These are phyloP conservation scores for Drosophila persimilis DNA, from an alignment of 1,140 invertebrate species.

Conservation along the genomic window DNA sequence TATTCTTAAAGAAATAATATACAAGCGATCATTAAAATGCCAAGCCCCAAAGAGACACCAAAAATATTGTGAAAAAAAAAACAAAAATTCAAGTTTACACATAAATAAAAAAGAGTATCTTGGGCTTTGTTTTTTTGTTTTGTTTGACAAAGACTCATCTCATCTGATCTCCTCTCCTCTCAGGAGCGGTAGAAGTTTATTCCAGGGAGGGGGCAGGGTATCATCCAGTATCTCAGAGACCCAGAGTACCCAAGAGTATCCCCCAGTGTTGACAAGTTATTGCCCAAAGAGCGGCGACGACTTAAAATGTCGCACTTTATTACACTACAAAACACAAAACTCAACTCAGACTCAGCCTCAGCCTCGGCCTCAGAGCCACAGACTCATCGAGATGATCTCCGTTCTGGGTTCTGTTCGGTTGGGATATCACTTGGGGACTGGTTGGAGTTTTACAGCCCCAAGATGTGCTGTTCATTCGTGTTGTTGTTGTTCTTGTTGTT, in stretches of 20 bases:
- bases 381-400: conserved; percentile 22
- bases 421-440: conserved; percentile 32
- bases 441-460: conserved; percentile 65
- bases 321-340: conserved; percentile 80
- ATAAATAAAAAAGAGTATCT: conserved; percentile 39
- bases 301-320: conserved; percentile 81
- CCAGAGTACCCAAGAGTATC: too few species aligned
- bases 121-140: too few species aligned
- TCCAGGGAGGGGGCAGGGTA: neutral
- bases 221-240: conserved; percentile 40
- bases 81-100: conserved; percentile 39
- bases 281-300: conserved; percentile 70
- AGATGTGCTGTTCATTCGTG: conserved; percentile 13
- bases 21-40: conserved; percentile 32
- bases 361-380: conserved; percentile 15
- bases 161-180: conserved; percentile 22
- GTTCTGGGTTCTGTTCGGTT: conserved; percentile 15
- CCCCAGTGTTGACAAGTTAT: conserved; percentile 77
- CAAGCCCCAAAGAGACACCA: conserved; percentile 11
- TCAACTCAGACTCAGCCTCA: conserved; percentile 41
- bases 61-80: conserved; percentile 11
- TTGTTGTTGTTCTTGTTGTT: conserved; percentile 24
- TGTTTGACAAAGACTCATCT: conserved; percentile 33
- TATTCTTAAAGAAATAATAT: conserved; percentile 53
- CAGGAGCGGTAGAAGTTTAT: neutral